These are phyloP conservation scores for Mustela erminea DNA, from an alignment of 2,797 vertebrate species.

Conservation along the genomic window DNA sequence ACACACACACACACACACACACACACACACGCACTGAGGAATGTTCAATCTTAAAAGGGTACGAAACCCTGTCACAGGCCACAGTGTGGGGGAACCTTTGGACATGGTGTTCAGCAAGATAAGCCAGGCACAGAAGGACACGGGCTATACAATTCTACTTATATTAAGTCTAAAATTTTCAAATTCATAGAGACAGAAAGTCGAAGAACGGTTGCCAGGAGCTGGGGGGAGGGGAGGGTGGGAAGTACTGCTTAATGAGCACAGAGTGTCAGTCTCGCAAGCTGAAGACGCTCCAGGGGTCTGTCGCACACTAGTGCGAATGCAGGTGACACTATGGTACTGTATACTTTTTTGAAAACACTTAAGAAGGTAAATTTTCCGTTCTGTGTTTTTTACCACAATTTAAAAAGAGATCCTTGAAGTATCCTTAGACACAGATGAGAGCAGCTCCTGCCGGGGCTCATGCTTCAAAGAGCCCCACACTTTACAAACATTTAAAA, in stretches of 20 bases:
- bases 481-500: background rate
- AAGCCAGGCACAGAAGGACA: background rate
- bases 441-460: background rate
- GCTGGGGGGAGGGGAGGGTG: background rate
- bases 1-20: background rate
- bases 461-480: background rate
- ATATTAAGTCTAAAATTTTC: background rate
- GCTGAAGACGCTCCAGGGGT: background rate
- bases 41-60: background rate
- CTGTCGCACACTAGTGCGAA: background rate
- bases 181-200: background rate
- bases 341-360: background rate
- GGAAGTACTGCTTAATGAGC: background rate
- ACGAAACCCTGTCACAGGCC: background rate
- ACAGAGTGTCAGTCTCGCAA: background rate
- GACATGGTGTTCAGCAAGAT: background rate
- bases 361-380: background rate
- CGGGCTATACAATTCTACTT: background rate
- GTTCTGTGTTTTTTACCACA: background rate
- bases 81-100: background rate
- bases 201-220: background rate
- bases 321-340: background rate
- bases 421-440: background rate
- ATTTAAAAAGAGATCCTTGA: background rate
- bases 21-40: background rate